Evolutionary conservation across 2,797 vertebrate genomes (phyloP), one percentile per base, ranked within the genome.

Genomic region (Pipistrellus pygmaeus): DNA sequence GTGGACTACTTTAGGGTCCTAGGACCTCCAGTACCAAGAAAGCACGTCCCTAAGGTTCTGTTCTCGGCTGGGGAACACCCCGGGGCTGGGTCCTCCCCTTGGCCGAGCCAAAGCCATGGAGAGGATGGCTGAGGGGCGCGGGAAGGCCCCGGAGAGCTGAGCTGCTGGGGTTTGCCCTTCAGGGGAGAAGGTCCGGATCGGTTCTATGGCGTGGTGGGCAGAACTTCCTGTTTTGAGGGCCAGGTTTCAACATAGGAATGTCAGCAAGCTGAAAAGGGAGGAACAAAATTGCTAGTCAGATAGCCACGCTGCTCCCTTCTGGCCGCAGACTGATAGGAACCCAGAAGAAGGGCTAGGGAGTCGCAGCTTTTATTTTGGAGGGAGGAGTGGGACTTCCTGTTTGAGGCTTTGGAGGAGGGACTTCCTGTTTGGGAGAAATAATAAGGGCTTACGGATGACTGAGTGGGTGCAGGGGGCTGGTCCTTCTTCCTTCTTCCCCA

Each of bases 331-430:
- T 93, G 88, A 90, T 90, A 91, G 84, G 82, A 64, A 46, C 72
- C n/a, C 5, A 3, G 85, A 64, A 82, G 73, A 69, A 91, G 27
- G 21, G 32, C 57, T 51, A 25, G 38, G 53, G 51, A 95, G 88
- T 21, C 6, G 0, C 68, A 35, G 27, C 72, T 87, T 84, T 86
- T 71, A 57, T 85, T 92, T 84, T 68, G 86, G 88, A 87, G 85
- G 94, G 89, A 91, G 93, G 91, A 96, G 55, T 90, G 60, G 94
- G 85, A 95, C 96, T 96, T 96, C 90, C 92, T 53, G 68, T 91
- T 64, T 41, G 76, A 84, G 77, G 48, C 73, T 14, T 53, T 27
- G 12, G 11, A 81, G 94, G 92, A 44, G 95, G 96, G 86, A 96
- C 94, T 96, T 97, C 95, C 96, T 91, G 66, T 95, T 81, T 85